Conservation (phyloP, 2,797 vertebrate genomes). For the Malurus leucopterus region DNA sequence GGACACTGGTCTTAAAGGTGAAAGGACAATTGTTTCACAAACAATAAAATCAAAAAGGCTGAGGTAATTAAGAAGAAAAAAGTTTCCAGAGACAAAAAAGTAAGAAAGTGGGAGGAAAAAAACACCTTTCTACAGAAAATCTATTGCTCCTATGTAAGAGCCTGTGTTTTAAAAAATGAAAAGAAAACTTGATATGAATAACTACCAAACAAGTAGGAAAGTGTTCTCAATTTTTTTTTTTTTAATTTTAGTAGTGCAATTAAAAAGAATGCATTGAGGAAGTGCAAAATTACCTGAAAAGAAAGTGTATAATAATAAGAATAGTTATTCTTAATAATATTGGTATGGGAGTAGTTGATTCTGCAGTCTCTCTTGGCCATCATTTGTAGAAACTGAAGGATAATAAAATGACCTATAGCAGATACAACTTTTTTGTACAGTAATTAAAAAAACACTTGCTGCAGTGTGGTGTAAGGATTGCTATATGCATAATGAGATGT, state of each 20-base stretch:
- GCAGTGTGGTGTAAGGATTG: not conserved
- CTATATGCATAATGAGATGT: not conserved
- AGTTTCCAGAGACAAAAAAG: not conserved
- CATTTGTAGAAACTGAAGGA: not conserved
- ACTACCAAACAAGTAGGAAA: not conserved
- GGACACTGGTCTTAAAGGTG: not conserved
- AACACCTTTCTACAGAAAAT: not conserved
- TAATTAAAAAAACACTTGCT: not conserved
- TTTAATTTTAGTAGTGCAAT: not conserved
- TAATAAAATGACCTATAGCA: not conserved
- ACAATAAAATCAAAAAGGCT: not conserved
- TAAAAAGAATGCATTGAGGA: not conserved
- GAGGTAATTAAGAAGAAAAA: not conserved
- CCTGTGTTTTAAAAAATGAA: not conserved
- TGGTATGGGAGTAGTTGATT: not conserved
- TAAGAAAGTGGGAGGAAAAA: not conserved
- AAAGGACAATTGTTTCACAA: not conserved
- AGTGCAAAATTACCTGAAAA: not conserved
- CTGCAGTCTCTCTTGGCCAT: not conserved
- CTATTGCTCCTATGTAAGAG: not conserved
- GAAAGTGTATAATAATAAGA: not conserved
- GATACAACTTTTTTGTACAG: not conserved
- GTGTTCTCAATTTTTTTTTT: not conserved
- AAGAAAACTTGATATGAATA: not conserved
- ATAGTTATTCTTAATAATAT: not conserved